Evolutionary conservation across 2,797 vertebrate genomes (phyloP).

Genomic region (Octomys mimax): DNA sequence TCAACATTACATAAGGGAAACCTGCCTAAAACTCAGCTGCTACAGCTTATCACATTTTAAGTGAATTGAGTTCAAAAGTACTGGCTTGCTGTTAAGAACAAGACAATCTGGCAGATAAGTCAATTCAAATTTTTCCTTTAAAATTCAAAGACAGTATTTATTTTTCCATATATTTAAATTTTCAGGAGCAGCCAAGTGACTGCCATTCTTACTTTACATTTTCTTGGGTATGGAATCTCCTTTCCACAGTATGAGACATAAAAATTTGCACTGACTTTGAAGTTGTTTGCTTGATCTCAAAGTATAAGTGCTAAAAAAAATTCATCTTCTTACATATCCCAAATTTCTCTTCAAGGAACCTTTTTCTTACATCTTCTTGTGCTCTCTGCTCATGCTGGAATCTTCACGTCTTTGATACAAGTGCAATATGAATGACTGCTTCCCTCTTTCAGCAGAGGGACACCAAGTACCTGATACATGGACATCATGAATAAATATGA

Average conservation of each 20-base stretch:
- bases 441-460: background rate
- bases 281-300: conserved; percentile 44
- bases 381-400: background rate
- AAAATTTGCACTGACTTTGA: conserved; percentile 9
- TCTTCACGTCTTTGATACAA: background rate
- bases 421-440: background rate
- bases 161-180: conserved; percentile 30
- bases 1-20: conserved; percentile 11
- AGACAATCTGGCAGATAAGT: conserved; percentile 5
- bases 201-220: background rate
- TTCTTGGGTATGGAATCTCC: background rate
- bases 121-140: background rate
- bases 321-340: background rate
- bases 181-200: background rate
- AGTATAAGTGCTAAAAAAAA: background rate
- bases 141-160: background rate
- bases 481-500: background rate
- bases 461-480: background rate
- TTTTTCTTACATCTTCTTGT: background rate
- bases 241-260: background rate
- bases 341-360: background rate
- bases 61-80: background rate
- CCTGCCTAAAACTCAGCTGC: background rate
- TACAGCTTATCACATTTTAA: background rate
- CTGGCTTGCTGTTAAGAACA: background rate